These are phyloP conservation scores for Brienomyrus longianalis DNA, from an alignment of 2,113 vertebrate genomes.

Conservation along the genomic window DNA sequence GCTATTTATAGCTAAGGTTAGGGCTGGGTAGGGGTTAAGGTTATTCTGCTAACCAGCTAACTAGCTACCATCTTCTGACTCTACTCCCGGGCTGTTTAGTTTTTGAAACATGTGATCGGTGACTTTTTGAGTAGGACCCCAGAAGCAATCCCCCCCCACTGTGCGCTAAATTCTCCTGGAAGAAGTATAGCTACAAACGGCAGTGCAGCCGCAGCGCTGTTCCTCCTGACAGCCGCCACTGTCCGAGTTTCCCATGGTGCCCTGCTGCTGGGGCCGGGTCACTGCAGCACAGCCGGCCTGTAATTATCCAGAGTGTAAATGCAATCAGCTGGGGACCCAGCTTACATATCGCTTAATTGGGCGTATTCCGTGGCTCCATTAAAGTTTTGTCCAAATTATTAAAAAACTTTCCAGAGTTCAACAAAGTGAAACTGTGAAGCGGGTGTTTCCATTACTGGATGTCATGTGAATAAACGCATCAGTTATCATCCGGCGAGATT, in stretches of 20 bases:
- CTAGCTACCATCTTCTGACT: background rate
- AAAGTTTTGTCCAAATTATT: background rate
- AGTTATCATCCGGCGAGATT: background rate
- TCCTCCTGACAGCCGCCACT: background rate
- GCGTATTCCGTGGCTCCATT: background rate
- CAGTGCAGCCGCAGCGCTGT: background rate
- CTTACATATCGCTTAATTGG: background rate
- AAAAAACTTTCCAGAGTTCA: background rate
- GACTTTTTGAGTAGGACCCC: background rate
- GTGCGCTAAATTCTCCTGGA: background rate
- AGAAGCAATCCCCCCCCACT: background rate
- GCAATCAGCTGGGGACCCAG: background rate
- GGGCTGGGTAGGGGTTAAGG: background rate
- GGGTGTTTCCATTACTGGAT: background rate
- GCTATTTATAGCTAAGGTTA: background rate
- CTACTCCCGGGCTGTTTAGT: background rate
- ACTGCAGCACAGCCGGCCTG: background rate
- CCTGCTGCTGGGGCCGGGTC: background rate
- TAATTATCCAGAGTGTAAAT: background rate
- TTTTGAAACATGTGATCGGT: background rate
- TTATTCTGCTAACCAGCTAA: background rate
- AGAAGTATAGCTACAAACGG: background rate
- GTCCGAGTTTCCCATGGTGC: background rate
- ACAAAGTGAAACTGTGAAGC: background rate
- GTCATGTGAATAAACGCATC: background rate